A percentile compares a stretch with the other conserved stretches of the same genome.
phyloP scores from a whole-genome alignment of 2,113 vertebrate genomes.

The Mus pahari region DNA sequence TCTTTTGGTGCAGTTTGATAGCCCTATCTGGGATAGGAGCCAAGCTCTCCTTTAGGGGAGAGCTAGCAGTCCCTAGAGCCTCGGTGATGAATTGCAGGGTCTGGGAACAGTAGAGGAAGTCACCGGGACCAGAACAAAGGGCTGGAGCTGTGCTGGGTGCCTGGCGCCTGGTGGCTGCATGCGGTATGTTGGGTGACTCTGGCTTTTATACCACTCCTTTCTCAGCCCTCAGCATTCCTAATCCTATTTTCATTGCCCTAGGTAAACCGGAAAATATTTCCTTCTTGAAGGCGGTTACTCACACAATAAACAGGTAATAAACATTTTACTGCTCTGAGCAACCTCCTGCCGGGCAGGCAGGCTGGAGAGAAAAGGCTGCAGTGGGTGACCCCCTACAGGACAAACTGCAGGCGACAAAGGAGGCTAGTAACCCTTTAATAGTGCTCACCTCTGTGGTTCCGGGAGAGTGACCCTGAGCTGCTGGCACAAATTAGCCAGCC shows the following conservation, averaged over 20 bases:
- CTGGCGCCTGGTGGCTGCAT: background rate
- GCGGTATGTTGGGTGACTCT: background rate
- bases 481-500: background rate
- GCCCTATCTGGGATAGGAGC: background rate
- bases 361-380: constrained; percentile 5
- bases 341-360: constrained; percentile 75
- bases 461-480: background rate
- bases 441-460: background rate
- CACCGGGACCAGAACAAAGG: constrained; percentile 47
- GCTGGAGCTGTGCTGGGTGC: background rate
- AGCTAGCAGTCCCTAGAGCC: background rate
- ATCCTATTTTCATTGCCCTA: constrained; percentile 80
- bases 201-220: constrained; percentile 61
- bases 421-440: background rate
- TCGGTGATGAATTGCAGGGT: constrained; percentile 54
- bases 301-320: constrained; percentile 84
- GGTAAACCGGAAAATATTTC: constrained; percentile 79
- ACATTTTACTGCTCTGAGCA: constrained; percentile 79
- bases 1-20: constrained; percentile 9
- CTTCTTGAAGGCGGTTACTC: constrained; percentile 76
- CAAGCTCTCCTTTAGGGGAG: constrained; percentile 39
- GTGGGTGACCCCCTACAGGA: constrained; percentile 18
- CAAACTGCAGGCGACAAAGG: constrained; percentile 52
- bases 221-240: constrained; percentile 74
- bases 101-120: constrained; percentile 44